Evolutionary conservation across 2,888 invertebrate species (phyloP), one percentile per base, ranked within the genome.

Genomic region (Pristionchus mayeri): DNA sequence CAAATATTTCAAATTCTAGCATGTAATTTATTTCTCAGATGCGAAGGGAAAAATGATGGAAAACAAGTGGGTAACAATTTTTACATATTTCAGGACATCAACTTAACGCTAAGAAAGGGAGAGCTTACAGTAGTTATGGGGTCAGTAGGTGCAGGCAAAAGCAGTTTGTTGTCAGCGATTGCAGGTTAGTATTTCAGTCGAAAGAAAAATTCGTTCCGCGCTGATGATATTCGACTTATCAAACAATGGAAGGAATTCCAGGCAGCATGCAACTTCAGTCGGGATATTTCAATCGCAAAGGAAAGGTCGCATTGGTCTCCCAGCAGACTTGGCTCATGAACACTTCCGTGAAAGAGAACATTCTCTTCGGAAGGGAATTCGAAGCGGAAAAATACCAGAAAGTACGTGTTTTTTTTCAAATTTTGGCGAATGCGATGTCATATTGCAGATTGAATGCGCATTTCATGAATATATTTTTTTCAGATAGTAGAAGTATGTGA

Each of bases 281-380:
- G 4, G 63, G 63, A 11, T 21, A 86, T 88, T 89, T 91, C 44
- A 87, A 87, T 78, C 85, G 90, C 34, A 86, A 87, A 34, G 95
- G 95, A n/a, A 92, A 94, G 1, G 93, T 95, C 24, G 97, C 97
- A 0, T 97, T 97, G 93, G 97, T 97, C 1, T 95, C 97, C 0
- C 97, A 98, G 92, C 97, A 97, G 94, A 97, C 98, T 0, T 98
- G 98, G 98, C 98, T 98, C 85, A 98, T 98, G 93, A 98, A 98
- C 94, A 96, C 96, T 3, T 97, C 97, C 0, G 94, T 98, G 44
- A 95, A 96, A 91, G 96, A 98, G 92, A 98, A 98, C 93, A 96
- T 99, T 88, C 93, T 97, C 48, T 99, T 98, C 94, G 97, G 97
- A 21, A 95, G 95, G 88, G 91, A 94, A 0, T 94, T 95, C 78